Evolutionary conservation across 2,888 invertebrate genomes (phyloP).

Genomic region (Cenopis cana): DNA sequence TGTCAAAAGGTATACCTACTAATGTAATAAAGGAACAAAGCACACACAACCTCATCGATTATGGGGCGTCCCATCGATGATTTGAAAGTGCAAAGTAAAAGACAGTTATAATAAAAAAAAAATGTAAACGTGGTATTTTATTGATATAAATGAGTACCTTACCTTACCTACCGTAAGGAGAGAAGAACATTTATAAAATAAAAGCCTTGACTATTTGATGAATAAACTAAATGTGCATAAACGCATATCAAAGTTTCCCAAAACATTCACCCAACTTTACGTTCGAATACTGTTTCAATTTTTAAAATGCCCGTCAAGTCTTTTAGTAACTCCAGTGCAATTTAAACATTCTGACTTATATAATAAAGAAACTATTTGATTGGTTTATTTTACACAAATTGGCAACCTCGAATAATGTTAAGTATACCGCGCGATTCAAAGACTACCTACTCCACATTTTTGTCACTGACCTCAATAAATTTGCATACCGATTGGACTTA

Average conservation of each 20-base stretch:
- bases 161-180: too few species aligned
- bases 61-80: too few species aligned
- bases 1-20: too few species aligned
- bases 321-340: neutral
- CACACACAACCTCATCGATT: too few species aligned
- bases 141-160: too few species aligned
- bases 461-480: constrained; percentile 28
- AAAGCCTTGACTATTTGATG: neutral
- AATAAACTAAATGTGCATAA: neutral
- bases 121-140: too few species aligned
- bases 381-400: neutral
- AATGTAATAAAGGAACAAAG: too few species aligned
- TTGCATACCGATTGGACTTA: constrained; percentile 29
- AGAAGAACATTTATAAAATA: neutral
- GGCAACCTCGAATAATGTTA: neutral
- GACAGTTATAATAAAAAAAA: too few species aligned
- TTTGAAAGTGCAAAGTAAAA: too few species aligned
- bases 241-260: neutral
- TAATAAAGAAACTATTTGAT: neutral
- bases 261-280: neutral
- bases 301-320: neutral
- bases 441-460: constrained; percentile 12
- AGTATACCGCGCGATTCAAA: constrained; percentile 5
- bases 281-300: neutral
- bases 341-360: neutral